Evolutionary conservation across 2,113 vertebrate species (phyloP).

Genomic region (Megaleporinus macrocephalus): DNA sequence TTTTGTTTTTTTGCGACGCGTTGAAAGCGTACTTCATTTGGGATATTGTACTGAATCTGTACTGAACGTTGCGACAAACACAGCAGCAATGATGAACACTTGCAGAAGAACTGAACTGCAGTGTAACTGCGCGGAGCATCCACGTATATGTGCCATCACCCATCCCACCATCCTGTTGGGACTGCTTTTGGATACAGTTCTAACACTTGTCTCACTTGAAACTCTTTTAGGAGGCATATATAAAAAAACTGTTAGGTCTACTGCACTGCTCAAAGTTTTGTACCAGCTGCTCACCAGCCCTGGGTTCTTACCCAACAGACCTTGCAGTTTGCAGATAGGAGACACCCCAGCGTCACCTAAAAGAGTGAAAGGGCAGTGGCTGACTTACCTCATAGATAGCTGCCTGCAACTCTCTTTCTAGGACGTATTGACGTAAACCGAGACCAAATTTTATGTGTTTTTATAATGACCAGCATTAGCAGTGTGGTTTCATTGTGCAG

Average conservation of each 20-base stretch:
- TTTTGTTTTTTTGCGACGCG: conserved; percentile 20
- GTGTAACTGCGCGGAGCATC: conserved; percentile 30
- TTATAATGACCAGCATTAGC: conserved; percentile 24
- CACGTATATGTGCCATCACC: conserved; percentile 52
- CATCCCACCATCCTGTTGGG: conserved; percentile 10
- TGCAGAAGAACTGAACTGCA: conserved; percentile 8
- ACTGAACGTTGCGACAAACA: conserved; percentile 2
- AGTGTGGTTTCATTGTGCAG: background rate
- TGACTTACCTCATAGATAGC: conserved; percentile 4
- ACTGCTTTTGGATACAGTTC: background rate
- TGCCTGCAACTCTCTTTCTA: background rate
- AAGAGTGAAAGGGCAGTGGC: background rate
- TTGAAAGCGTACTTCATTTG: conserved; percentile 21
- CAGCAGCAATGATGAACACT: background rate
- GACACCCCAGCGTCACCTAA: background rate
- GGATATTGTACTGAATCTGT: conserved; percentile 29
- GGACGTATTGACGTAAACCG: background rate
- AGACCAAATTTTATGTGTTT: conserved; percentile 22
- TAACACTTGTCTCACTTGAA: conserved; percentile 18
- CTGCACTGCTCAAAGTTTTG: background rate
- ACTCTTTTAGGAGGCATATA: background rate
- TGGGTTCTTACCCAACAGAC: background rate
- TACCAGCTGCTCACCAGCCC: conserved; percentile 11
- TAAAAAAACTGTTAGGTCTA: background rate
- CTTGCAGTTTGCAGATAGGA: background rate